Percentiles rank a stretch among this genome's conserved stretches.
These are phyloP conservation scores for Muricea muricata DNA, from an alignment of 92 coral and sea anemone species.

Conservation along the genomic window DNA sequence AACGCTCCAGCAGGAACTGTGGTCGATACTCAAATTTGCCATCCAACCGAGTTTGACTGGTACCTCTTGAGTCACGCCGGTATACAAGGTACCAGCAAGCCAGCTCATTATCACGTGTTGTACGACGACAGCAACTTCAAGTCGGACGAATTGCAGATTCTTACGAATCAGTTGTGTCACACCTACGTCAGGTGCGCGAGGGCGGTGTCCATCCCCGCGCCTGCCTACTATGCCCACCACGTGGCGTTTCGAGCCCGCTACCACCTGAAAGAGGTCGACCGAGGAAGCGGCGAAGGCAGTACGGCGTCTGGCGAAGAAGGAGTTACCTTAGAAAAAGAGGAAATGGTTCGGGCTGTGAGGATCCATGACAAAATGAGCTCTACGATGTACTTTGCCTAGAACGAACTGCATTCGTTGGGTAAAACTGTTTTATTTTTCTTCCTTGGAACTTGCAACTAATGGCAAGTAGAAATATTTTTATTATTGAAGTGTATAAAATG, in stretches of 20 bases:
- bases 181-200: constrained; percentile 91
- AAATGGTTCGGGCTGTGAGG: constrained; percentile 85
- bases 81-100: constrained; percentile 97
- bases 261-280: constrained; percentile 58
- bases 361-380: constrained; percentile 85
- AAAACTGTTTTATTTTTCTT: no score
- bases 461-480: no score
- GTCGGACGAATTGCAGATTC: constrained; percentile 82
- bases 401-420: not conserved
- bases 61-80: constrained; percentile 95
- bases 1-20: constrained; percentile 94
- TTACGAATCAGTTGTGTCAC: constrained; percentile 93
- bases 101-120: constrained; percentile 91
- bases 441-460: no score
- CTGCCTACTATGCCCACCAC: constrained; percentile 95
- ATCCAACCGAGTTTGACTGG: constrained; percentile 91
- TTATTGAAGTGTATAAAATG: no score
- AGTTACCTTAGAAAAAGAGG: constrained; percentile 63
- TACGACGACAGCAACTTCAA: constrained; percentile 86
- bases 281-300: constrained; percentile 66
- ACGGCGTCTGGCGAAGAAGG: constrained; percentile 71
- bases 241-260: constrained; percentile 91
- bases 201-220: constrained; percentile 94
- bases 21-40: constrained; percentile 82
- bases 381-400: constrained; percentile 94